phyloP scores from a whole-genome alignment of 2,797 vertebrate species.

The Macrochelys suwanniensis region DNA sequence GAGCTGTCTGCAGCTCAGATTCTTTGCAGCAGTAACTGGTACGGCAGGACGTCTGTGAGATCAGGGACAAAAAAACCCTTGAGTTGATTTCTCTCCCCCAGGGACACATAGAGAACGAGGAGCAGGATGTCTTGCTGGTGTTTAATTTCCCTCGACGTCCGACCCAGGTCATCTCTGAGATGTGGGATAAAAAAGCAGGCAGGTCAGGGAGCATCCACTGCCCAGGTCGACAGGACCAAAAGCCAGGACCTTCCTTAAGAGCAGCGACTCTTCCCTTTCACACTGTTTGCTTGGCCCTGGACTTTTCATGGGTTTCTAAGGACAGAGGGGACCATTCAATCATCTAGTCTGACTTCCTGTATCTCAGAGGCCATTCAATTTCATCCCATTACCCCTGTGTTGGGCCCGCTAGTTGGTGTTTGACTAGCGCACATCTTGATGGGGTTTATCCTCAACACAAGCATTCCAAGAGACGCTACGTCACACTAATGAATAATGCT shows the following conservation, averaged over 20 bases:
- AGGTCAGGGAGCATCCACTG: background rate
- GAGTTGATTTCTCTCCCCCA: accelerated
- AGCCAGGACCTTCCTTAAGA: background rate
- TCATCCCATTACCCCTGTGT: background rate
- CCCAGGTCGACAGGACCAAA: background rate
- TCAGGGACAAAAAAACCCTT: accelerated
- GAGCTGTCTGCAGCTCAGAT: slow-evolving; percentile 49
- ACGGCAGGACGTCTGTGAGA: background rate
- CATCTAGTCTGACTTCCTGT: too few relatives aligned
- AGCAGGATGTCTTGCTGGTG: background rate
- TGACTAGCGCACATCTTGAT: background rate
- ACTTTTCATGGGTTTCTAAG: background rate
- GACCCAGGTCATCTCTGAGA: background rate
- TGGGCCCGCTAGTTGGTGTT: background rate
- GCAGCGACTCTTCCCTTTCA: background rate
- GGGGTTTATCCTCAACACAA: background rate
- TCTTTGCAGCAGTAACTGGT: background rate
- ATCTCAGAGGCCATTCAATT: background rate
- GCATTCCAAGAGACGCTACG: background rate
- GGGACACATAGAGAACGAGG: background rate
- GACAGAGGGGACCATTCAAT: background rate
- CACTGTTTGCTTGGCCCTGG: background rate
- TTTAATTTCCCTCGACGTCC: accelerated
- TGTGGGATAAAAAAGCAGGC: background rate
- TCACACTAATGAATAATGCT: background rate